These are phyloP conservation scores for Ctena decussata DNA, from an alignment of 2,888 invertebrate species.

Conservation along the genomic window DNA sequence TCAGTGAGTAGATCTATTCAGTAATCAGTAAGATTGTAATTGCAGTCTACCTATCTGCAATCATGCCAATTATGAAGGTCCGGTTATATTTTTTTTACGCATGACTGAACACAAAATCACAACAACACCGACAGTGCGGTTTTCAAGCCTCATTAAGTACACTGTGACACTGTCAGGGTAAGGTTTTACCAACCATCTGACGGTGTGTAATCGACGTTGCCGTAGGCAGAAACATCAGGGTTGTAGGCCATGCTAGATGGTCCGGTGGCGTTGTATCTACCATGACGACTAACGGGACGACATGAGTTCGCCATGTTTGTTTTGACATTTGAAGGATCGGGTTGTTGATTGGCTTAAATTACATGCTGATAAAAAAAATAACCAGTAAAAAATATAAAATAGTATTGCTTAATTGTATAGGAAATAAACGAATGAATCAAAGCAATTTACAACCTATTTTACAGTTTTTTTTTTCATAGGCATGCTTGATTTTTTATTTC, in stretches of 20 bases:
- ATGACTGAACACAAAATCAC: not conserved
- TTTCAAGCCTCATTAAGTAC: not conserved
- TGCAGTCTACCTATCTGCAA: too few species aligned
- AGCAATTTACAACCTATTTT: too few species aligned
- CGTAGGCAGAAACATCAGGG: conserved; percentile 51
- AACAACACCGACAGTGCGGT: not conserved
- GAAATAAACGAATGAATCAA: too few species aligned
- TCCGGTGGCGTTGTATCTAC: conserved; percentile 70
- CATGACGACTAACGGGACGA: conserved; percentile 76
- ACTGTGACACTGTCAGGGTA: not conserved
- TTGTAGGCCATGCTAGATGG: conserved; percentile 56
- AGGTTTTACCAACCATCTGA: conserved; percentile 49
- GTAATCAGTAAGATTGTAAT: too few species aligned
- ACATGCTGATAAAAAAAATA: too few species aligned
- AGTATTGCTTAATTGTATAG: too few species aligned
- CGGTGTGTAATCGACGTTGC: conserved; percentile 62
- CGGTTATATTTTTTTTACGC: not conserved
- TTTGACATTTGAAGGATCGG: not conserved
- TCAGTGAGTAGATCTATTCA: too few species aligned
- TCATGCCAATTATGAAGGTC: not conserved
- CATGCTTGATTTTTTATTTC: too few species aligned
- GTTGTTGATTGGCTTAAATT: not conserved
- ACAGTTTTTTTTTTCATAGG: too few species aligned
- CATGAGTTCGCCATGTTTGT: conserved; percentile 72
- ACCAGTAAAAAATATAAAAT: too few species aligned